Conservation (phyloP, 2,888 invertebrate genomes). For the Listrodromus nycthemerus region DNA sequence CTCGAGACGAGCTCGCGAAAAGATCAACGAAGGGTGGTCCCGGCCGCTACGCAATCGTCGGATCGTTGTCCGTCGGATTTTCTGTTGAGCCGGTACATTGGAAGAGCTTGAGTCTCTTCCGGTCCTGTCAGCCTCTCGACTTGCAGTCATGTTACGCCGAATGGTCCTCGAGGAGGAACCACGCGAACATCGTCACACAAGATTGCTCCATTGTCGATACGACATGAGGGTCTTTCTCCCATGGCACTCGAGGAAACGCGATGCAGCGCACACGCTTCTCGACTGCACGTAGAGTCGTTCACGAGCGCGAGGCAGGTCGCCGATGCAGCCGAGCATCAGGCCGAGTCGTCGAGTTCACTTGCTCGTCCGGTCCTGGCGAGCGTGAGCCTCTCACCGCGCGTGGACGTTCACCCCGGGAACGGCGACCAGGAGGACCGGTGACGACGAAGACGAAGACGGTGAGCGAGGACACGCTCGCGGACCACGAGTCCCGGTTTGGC, state of each 20-base stretch:
- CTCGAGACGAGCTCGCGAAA: slow-evolving; percentile 58
- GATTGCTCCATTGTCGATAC: neutral
- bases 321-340: slow-evolving; percentile 55
- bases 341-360: slow-evolving; percentile 77
- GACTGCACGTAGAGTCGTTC: slow-evolving; percentile 14
- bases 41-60: neutral
- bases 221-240: neutral
- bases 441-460: slow-evolving; percentile 61
- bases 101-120: neutral
- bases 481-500: slow-evolving; percentile 78
- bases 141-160: neutral
- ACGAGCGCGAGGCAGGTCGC: slow-evolving; percentile 46
- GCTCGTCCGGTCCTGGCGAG: slow-evolving; percentile 77
- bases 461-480: slow-evolving; percentile 66
- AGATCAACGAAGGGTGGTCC: slow-evolving; percentile 41
- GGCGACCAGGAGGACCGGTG: slow-evolving; percentile 25
- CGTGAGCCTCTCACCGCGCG: slow-evolving; percentile 56
- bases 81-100: neutral
- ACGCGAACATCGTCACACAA: slow-evolving; percentile 2
- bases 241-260: slow-evolving; percentile 1
- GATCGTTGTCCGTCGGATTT: neutral
- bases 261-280: slow-evolving; percentile 4
- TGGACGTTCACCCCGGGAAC: slow-evolving; percentile 80
- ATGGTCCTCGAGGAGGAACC: neutral
- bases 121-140: neutral